Percentiles rank a stretch among this genome's conserved stretches.
Evolutionary conservation across 2,113 vertebrate genomes (phyloP).

Genomic region (Jacana jacana): DNA sequence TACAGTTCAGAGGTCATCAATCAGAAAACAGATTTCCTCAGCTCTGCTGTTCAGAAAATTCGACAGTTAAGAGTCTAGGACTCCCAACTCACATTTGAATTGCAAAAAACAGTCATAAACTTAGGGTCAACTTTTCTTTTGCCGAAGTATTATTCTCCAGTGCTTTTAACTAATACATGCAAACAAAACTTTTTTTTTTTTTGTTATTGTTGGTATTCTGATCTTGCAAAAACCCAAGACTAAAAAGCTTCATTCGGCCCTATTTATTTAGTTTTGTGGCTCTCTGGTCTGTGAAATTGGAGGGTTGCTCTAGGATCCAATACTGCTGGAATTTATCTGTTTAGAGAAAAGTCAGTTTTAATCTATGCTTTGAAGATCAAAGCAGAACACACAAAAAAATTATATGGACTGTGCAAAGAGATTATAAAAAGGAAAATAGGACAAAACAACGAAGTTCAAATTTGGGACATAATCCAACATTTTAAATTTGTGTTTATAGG

Average conservation of each 20-base stretch:
- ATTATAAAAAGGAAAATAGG: slow-evolving; percentile 22
- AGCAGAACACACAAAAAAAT: background rate
- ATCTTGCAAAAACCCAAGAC: background rate
- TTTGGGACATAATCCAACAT: background rate
- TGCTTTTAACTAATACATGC: background rate
- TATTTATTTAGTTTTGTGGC: slow-evolving; percentile 26
- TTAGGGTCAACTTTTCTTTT: background rate
- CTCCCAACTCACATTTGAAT: background rate
- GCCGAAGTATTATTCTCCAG: background rate
- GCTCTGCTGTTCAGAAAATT: background rate
- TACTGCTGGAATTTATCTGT: slow-evolving; percentile 47
- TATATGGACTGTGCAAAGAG: background rate
- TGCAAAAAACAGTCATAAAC: background rate
- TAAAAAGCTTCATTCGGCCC: background rate
- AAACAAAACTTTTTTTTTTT: background rate
- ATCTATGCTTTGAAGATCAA: slow-evolving; percentile 47
- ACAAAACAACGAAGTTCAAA: background rate
- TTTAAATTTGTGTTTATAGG: background rate
- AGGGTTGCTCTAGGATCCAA: slow-evolving; percentile 15
- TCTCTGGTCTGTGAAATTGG: slow-evolving; percentile 42
- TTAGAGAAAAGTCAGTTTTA: background rate
- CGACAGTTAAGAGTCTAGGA: background rate
- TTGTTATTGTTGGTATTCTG: background rate
- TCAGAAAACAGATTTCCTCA: background rate
- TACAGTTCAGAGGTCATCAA: background rate